These are phyloP conservation scores for Hydrozoanthus tunicans DNA, from an alignment of 64 coral and sea anemone species.

Conservation along the genomic window DNA sequence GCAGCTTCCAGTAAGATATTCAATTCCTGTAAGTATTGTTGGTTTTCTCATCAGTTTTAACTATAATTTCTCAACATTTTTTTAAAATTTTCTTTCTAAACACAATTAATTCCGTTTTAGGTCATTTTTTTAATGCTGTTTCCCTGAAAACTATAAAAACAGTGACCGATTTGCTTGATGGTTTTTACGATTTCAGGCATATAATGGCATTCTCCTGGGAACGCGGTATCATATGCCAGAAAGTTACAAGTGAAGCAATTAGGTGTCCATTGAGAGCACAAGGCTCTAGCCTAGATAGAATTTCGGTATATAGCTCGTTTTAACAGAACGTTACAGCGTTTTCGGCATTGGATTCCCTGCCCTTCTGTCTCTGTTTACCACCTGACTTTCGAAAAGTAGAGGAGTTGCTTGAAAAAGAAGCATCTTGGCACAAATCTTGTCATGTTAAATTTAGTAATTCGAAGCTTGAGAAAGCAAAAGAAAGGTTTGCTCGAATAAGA, in stretches of 20 bases:
- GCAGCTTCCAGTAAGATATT: not conserved
- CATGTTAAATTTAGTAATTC: not conserved
- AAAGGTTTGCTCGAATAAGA: not conserved
- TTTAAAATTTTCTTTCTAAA: no score
- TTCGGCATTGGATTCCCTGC: not conserved
- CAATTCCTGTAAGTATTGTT: not conserved
- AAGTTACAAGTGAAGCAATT: conserved; percentile 19
- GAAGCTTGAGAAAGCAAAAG: conserved; percentile 23
- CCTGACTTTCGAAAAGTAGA: not conserved
- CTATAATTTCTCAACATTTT: no score
- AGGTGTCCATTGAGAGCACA: conserved; percentile 11
- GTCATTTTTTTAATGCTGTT: not conserved
- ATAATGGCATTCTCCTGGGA: conserved; percentile 29
- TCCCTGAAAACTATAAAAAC: not conserved
- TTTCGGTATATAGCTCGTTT: not conserved
- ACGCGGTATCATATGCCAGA: conserved; percentile 28
- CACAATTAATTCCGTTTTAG: no score
- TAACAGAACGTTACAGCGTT: not conserved
- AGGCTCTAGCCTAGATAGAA: not conserved
- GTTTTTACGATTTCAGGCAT: conserved; percentile 4
- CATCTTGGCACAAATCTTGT: conserved; percentile 18
- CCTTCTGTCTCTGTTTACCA: not conserved
- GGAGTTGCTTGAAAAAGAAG: conserved; percentile 8
- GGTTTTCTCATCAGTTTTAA: not conserved
- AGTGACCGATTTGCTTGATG: conserved; percentile 4